Conservation (phyloP, 2,797 vertebrate genomes). For the Darevskia nairensis region DNA sequence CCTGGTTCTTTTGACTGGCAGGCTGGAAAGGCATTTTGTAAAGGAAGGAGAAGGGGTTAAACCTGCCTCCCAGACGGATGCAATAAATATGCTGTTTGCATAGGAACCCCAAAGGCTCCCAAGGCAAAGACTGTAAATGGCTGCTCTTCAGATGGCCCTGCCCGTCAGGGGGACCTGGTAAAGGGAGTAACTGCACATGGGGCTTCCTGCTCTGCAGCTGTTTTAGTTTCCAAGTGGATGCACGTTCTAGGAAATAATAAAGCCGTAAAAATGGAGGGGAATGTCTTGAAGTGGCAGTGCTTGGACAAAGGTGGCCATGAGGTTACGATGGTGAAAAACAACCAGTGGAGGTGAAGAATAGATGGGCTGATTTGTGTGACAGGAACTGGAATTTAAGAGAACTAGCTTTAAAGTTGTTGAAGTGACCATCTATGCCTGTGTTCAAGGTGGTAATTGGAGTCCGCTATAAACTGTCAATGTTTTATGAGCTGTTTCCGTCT, state of each 20-base stretch:
- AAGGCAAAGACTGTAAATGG: background rate
- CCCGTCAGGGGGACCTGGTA: background rate
- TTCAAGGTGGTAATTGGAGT: background rate
- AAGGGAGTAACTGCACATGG: too few species aligned
- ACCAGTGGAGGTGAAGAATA: background rate
- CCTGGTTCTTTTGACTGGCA: background rate
- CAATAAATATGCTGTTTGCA: background rate
- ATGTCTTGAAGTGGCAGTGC: too few species aligned
- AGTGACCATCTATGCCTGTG: background rate
- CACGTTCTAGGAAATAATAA: background rate
- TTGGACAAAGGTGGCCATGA: background rate
- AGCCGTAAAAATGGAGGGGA: background rate
- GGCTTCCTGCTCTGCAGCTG: background rate
- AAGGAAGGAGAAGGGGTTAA: background rate
- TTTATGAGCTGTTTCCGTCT: constrained; percentile 3
- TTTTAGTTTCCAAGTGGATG: constrained; percentile 4
- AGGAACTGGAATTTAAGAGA: background rate
- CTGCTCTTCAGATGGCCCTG: constrained; percentile 19
- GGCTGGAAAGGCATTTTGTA: background rate
- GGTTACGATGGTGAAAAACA: background rate
- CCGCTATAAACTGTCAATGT: background rate
- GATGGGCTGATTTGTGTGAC: background rate
- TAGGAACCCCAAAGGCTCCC: constrained; percentile 29
- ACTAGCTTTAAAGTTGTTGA: background rate
- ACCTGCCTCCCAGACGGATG: too few species aligned